phyloP scores from a whole-genome alignment of 1,140 invertebrate genomes.

The Arion vulgaris region DNA sequence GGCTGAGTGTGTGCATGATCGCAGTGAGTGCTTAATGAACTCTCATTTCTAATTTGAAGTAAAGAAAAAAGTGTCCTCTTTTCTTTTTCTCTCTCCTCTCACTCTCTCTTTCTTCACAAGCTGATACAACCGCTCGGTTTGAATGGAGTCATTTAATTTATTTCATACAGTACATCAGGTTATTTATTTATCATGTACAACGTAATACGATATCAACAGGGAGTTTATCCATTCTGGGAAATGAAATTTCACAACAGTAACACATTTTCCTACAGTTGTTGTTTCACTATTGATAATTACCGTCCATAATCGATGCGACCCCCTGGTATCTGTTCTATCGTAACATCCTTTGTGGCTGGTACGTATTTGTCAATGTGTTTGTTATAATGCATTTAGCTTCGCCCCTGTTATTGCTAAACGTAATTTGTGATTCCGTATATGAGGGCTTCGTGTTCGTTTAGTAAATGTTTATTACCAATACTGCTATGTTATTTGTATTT shows the following conservation, averaged over 20 bases:
- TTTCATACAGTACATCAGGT: too few relatives aligned
- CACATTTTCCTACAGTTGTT: too few relatives aligned
- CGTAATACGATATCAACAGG: too few relatives aligned
- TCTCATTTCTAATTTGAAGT: not conserved
- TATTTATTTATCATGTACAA: too few relatives aligned
- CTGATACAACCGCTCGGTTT: not conserved
- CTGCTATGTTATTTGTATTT: not conserved
- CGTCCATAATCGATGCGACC: not conserved
- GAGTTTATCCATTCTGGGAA: too few relatives aligned
- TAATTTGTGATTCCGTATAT: not conserved
- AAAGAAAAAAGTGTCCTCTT: too few relatives aligned
- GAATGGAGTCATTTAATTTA: too few relatives aligned
- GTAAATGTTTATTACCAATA: not conserved
- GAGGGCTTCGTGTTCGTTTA: not conserved
- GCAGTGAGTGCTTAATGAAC: not conserved
- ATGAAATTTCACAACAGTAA: too few relatives aligned
- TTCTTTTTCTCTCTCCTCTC: too few relatives aligned
- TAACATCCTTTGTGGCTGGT: not conserved
- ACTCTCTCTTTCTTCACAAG: too few relatives aligned
- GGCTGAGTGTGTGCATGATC: not conserved
- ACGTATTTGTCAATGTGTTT: not conserved
- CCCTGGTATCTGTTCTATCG: not conserved
- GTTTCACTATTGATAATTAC: not conserved
- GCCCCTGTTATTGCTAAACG: not conserved
- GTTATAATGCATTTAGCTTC: not conserved